Percentiles rank a stretch among this genome's conserved stretches.
Conservation (phyloP, 2,113 vertebrate genomes). For the Setophaga kirtlandii region DNA sequence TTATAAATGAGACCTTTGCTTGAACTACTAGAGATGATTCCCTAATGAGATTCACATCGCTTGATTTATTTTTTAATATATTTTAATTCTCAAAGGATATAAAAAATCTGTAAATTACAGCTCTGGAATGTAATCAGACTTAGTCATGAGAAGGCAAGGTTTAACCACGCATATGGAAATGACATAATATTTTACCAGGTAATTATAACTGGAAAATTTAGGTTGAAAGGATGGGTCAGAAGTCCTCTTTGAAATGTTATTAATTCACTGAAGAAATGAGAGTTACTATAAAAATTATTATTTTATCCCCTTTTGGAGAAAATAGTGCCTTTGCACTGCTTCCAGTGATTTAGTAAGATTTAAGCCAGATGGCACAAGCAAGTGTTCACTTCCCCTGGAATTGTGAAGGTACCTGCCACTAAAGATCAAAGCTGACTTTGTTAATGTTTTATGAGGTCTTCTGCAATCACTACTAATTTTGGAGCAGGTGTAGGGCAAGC, state of each 20-base stretch:
- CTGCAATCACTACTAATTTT: conserved; percentile 19
- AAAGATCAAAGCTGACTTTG: conserved; percentile 5
- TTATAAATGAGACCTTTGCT: conserved; percentile 19
- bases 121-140: background rate
- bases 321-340: background rate
- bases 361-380: background rate
- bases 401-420: background rate
- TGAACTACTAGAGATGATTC: background rate
- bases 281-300: background rate
- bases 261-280: conserved; percentile 44
- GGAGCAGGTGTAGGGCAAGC: background rate
- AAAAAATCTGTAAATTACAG: conserved; percentile 7
- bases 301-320: background rate
- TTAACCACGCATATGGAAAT: background rate
- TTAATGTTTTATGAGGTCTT: conserved; percentile 12
- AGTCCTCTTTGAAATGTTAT: conserved; percentile 14
- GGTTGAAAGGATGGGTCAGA: conserved; percentile 17
- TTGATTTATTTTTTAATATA: conserved; percentile 23
- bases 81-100: conserved; percentile 14
- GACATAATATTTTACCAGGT: conserved; percentile 39
- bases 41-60: background rate
- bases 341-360: background rate
- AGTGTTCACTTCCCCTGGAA: background rate
- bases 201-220: conserved; percentile 22
- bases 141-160: background rate